Base-by-base conservation (phyloP, 2,797 vertebrate genomes). In the Smutsia temminckii region DNA sequence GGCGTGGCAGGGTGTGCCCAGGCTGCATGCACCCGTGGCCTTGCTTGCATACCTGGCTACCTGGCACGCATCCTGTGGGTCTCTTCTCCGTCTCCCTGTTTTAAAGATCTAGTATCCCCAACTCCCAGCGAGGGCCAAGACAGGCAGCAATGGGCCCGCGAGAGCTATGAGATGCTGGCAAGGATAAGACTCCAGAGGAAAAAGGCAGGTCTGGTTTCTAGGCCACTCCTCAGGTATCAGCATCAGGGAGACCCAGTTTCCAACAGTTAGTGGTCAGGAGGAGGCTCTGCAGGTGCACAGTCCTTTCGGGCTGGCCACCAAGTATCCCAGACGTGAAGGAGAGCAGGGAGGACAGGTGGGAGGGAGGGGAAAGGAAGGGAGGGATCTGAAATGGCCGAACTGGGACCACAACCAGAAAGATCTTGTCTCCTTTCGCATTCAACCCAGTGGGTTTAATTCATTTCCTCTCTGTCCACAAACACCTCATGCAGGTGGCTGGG, bases 191-290 rank as follows among this genome's bases (percentile, higher is more conserved):
- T 51, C 59, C 34, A 49, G 53, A 51, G 40, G 49, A 91, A 86
- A 46, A 69, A 81, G 71, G 85, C 66, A 57, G 91, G 74, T 95
- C 89, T 63, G 66, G 23, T 77, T 97, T 96, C 95, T 55, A 95
- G 91, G 86, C 69, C 79, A 23, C 69, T 90, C 79, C 51, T 77
- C 78, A 63, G 72, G 46, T 79, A 42, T 71, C 85, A 17, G 89
- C 64, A 53, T 59, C 74, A 29, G 25, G 5, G 72, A 95, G 96
- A 89, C 91, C 91, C 75, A 86, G 84, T 89, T 96, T 94, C 74
- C 68, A 63, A n/a, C 40, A 37, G 59, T 4, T 2, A 37, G 55
- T 23, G 25, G 85, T 89, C 64, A 17, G 87, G 46, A 34, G 18
- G 42, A 95, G 18, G 23, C 61, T 89, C 83, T 23, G 2, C 0